Evolutionary conservation across 2,888 invertebrate genomes (phyloP), one percentile per base, ranked within the genome.

Genomic region (Mechanitis messenoides): DNA sequence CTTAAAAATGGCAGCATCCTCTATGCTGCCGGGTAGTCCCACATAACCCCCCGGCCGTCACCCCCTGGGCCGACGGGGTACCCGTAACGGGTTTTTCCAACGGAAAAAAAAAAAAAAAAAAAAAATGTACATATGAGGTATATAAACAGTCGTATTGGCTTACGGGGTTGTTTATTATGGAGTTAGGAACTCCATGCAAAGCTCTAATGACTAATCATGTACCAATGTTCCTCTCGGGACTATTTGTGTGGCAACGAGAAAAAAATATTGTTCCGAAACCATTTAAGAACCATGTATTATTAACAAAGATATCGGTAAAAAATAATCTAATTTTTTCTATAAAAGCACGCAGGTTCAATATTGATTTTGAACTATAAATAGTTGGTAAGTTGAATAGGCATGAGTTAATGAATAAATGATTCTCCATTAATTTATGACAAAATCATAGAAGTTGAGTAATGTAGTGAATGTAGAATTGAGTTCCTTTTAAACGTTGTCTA

Each of bases 111-210:
- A n/a, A n/a, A n/a, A n/a, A n/a, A n/a, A n/a, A n/a, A n/a, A n/a
- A n/a, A n/a, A n/a, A n/a, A 68, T 63, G 72, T 72, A 71, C 74
- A 70, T 67, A 72, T 71, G 69, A 68, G 68, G 71, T 68, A 71
- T 77, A 77, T 76, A 74, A 78, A 71, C 70, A 72, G 70, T 70
- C 68, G 64, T 64, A 64, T 68, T 71, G 69, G 71, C 71, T 72
- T 72, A 72, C 64, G 63, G 53, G 58, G 67, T 58, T 62, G 58
- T 63, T 59, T 63, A 63, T 64, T 60, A 62, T 59, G 59, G 53
- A 47, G 53, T 59, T 59, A 58, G 59, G 55, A 31, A 58, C 53
- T 58, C 53, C 56, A 60, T 59, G 59, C 60, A 58, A 58, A 45
- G 50, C 60, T 61, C 45, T 62, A 57, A 20, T 20, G 50, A 62